These are phyloP conservation scores for Potamarius usumacintae DNA, from an alignment of 2,113 vertebrate genomes.

Conservation along the genomic window DNA sequence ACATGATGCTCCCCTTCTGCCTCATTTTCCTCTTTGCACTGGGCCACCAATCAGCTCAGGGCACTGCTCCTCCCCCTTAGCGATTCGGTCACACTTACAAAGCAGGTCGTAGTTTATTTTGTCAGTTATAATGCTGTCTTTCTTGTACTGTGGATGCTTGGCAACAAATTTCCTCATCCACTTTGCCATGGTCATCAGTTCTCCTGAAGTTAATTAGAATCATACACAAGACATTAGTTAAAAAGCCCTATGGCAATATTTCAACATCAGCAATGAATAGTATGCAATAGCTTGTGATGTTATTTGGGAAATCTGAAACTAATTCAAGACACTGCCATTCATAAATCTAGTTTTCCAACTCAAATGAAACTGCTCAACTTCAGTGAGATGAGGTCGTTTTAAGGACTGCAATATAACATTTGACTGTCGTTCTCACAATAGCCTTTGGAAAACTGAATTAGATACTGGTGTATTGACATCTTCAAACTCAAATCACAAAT, in stretches of 20 bases:
- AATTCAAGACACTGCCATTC: background rate
- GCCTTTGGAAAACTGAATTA: background rate
- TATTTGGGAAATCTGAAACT: background rate
- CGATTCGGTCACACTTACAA: slow-evolving; percentile 84
- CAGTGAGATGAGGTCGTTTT: background rate
- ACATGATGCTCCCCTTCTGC: slow-evolving; percentile 27
- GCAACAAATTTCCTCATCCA: slow-evolving; percentile 96
- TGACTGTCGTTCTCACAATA: background rate
- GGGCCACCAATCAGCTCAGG: slow-evolving; percentile 87
- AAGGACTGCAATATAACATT: background rate
- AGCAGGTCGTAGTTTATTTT: slow-evolving; percentile 94
- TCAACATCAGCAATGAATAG: background rate
- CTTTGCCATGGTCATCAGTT: slow-evolving; percentile 93
- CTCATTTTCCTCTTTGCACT: slow-evolving; percentile 79
- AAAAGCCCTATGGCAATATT: background rate
- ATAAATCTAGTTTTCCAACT: background rate
- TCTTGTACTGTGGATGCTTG: slow-evolving; percentile 89
- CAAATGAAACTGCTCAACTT: background rate
- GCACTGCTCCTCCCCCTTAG: slow-evolving; percentile 83
- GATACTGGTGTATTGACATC: no score
- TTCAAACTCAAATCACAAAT: no score
- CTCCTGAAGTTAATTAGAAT: slow-evolving; percentile 71
- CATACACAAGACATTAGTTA: background rate
- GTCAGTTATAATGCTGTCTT: slow-evolving; percentile 91
- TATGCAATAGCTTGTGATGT: background rate